A percentile compares a stretch with the other conserved stretches of the same genome.
Conservation (phyloP, 2,797 vertebrate species). For the Halcyon leucocephala region DNA sequence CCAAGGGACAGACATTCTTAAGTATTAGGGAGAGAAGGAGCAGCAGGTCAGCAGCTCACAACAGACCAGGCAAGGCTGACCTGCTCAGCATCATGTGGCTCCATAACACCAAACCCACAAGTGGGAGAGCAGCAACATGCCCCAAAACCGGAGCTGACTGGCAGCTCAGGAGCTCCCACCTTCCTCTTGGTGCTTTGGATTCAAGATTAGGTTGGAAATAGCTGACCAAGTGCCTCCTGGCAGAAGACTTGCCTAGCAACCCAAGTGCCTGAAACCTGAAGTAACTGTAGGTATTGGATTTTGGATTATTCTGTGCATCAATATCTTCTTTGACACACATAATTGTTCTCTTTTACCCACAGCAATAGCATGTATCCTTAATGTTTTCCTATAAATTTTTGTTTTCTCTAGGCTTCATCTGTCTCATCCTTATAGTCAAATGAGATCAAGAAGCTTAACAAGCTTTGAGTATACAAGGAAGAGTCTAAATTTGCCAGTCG, state of each 20-base stretch:
- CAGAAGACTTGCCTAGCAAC: neutral
- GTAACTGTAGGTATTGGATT: neutral
- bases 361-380: neutral
- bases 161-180: neutral
- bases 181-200: neutral
- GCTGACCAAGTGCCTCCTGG: neutral
- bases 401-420: neutral
- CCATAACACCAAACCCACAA: neutral
- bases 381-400: neutral
- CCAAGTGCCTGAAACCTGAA: neutral
- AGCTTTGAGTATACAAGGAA: neutral
- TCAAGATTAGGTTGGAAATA: neutral
- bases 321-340: neutral
- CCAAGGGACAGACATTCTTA: neutral
- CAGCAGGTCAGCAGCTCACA: neutral
- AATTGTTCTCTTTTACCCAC: neutral
- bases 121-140: rapidly evolving
- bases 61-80: rapidly evolving
- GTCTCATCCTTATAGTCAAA: neutral
- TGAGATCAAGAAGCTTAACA: neutral
- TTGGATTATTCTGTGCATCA: neutral
- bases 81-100: rapidly evolving
- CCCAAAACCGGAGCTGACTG: neutral
- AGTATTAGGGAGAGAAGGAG: neutral
- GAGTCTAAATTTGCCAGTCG: neutral